Conservation (phyloP, 2,888 invertebrate species). For the Agrenia bidenticulata region DNA sequence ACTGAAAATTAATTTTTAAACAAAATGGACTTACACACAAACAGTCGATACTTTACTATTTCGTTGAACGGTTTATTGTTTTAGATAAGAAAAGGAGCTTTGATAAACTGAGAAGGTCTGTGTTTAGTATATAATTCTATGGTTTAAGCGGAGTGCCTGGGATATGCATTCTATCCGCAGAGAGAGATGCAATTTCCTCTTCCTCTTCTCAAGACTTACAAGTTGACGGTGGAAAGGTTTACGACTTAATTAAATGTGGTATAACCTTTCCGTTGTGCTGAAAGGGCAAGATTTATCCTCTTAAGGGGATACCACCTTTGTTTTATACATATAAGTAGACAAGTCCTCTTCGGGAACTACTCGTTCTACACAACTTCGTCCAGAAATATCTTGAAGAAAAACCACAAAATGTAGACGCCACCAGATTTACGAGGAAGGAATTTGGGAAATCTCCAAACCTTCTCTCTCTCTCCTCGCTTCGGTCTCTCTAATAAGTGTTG, state of each 20-base stretch:
- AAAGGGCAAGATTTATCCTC: slow-evolving; percentile 10
- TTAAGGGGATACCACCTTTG: too few relatives aligned
- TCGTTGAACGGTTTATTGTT: too few relatives aligned
- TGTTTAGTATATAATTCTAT: too few relatives aligned
- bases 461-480: background rate
- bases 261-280: slow-evolving; percentile 12
- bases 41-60: too few relatives aligned
- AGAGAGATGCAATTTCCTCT: background rate
- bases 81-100: too few relatives aligned
- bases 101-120: too few relatives aligned
- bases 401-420: slow-evolving; percentile 17
- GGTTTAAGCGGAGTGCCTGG: background rate
- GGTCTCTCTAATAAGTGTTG: background rate
- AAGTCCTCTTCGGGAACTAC: background rate
- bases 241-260: slow-evolving; percentile 36
- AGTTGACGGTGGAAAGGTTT: slow-evolving; percentile 23
- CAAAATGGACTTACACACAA: too few relatives aligned
- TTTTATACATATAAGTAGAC: too few relatives aligned
- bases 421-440: slow-evolving; percentile 13
- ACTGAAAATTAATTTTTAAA: too few relatives aligned
- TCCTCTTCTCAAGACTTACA: background rate
- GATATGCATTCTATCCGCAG: background rate
- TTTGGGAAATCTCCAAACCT: slow-evolving; percentile 16
- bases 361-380: background rate
- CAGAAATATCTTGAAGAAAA: background rate